Evolutionary conservation across 2,888 invertebrate genomes (phyloP), one percentile per base, ranked within the genome.

Genomic region (Drosophila sordidapex): DNA sequence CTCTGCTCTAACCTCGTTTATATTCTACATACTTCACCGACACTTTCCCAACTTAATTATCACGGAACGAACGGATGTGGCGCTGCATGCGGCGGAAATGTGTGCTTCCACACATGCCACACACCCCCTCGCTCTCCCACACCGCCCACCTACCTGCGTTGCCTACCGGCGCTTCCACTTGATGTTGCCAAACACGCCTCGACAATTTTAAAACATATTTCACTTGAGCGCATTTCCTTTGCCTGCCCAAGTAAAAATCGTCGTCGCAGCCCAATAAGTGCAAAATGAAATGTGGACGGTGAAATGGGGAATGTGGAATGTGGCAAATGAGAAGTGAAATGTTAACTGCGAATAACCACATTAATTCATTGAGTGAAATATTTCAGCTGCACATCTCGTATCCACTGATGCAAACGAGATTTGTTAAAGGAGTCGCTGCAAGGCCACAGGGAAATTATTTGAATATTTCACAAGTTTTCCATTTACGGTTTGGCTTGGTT

Each of bases 121-220:
- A 49, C 31, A 11, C 36, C 40, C 6, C 38, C 62, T 51, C 57
- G 36, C 51, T 53, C 51, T 40, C 27, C 27, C 27, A 0, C 48
- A 31, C 33, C 21, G 2, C 21, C 15, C 36, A 2, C 13, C 53
- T 6, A 46, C 15, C 8, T 35, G 15, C 36, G 46, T 21, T 43
- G 11, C 43, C 43, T 3, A 43, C n/a, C 43, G n/a, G 11, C 43
- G n/a, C 8, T 46, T 7, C 25, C 80, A 80, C 86, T 83, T 86
- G 81, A 56, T 70, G 75, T n/a, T 60, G 74, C 57, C 83, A 71
- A 77, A 82, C 86, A 87, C 88, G 85, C 85, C 85, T 85, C 86
- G 88, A 48, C 83, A 89, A 87, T 85, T 85, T 89, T 74, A 77
- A 89, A 85, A 87, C 85, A 89, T 88, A 85, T 85, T 85, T 85